Conservation (phyloP, 2,113 vertebrate genomes). For the Dipodomys ordii region DNA sequence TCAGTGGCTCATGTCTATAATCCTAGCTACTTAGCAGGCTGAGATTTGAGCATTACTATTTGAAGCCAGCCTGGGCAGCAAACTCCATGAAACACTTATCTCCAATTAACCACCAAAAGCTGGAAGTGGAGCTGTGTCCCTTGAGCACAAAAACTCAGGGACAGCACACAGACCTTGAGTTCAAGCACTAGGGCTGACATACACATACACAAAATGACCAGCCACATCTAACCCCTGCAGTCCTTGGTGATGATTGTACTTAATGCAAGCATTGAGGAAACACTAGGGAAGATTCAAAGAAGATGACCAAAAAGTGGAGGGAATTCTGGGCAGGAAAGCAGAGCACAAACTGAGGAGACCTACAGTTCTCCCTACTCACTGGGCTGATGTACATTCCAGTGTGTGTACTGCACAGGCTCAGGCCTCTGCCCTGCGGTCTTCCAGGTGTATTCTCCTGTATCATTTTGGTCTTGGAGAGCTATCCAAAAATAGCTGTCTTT, state of each 20-base stretch:
- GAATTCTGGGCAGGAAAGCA: slow-evolving; percentile 3
- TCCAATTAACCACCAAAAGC: too few species aligned
- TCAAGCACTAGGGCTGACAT: too few species aligned
- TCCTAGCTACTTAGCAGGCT: too few species aligned
- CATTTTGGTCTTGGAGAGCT: slow-evolving; percentile 89
- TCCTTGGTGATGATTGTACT: background rate
- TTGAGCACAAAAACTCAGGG: too few species aligned
- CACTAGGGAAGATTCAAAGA: slow-evolving; percentile 1
- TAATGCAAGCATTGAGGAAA: slow-evolving; percentile 3
- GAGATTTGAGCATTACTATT: too few species aligned
- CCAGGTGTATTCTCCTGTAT: slow-evolving; percentile 92
- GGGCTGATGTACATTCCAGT: slow-evolving; percentile 95
- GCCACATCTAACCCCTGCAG: background rate
- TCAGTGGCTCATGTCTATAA: too few species aligned
- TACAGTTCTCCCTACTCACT: slow-evolving; percentile 85
- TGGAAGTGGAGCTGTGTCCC: too few species aligned
- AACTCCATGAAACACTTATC: too few species aligned
- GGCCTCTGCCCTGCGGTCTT: slow-evolving; percentile 79
- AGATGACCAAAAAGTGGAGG: background rate
- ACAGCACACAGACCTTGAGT: too few species aligned
- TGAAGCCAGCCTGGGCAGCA: too few species aligned
- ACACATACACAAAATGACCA: too few species aligned
- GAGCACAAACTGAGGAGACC: background rate
- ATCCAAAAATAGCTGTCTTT: slow-evolving; percentile 93
- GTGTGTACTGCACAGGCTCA: slow-evolving; percentile 87